Evolutionary conservation across 2,797 vertebrate genomes (phyloP).

Genomic region (Mareca penelope): DNA sequence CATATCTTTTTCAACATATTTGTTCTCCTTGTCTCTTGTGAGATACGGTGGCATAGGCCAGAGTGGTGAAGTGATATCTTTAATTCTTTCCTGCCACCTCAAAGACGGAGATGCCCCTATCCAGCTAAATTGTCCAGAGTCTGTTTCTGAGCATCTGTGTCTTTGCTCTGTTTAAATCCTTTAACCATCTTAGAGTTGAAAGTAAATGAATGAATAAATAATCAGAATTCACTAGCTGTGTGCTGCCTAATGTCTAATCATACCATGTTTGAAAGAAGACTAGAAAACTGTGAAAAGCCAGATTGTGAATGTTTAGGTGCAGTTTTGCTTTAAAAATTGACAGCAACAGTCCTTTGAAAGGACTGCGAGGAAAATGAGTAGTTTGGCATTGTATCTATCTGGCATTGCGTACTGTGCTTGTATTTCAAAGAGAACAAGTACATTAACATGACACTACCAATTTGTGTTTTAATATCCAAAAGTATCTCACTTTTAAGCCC

Average conservation of each 20-base stretch:
- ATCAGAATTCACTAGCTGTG: neutral
- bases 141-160: neutral
- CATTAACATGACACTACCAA: neutral
- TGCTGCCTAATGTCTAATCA: neutral
- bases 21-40: neutral
- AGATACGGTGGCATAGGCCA: neutral
- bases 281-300: neutral
- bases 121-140: neutral
- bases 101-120: neutral
- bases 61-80: neutral
- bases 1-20: neutral
- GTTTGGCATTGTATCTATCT: neutral
- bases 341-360: neutral
- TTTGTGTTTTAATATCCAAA: neutral
- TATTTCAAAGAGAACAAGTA: neutral
- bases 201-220: neutral
- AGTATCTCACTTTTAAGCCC: too few relatives aligned
- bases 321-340: neutral
- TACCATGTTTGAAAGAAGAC: neutral
- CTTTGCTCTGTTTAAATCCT: slow-evolving; percentile 3
- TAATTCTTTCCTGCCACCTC: neutral
- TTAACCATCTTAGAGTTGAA: neutral
- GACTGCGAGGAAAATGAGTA: fast-evolving
- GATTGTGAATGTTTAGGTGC: neutral
- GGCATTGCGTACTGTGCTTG: neutral